phyloP scores from a whole-genome alignment of 2,797 vertebrate genomes.

The Parotocinclus haroldoi region DNA sequence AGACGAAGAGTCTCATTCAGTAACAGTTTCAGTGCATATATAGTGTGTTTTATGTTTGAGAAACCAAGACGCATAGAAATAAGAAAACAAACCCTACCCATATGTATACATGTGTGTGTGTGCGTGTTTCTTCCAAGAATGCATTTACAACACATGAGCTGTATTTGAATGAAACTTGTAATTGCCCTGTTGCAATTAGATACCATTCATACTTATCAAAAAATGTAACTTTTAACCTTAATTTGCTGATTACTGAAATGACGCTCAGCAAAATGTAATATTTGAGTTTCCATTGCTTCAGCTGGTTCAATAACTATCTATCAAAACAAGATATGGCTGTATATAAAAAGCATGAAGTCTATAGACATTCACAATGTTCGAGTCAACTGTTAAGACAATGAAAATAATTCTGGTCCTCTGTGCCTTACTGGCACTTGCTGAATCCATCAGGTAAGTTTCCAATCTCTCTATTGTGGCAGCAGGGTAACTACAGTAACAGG shows the following conservation, averaged over 20 bases:
- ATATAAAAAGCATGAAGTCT: conserved; percentile 22
- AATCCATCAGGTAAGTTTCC: conserved; percentile 37
- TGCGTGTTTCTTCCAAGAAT: no score
- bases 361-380: background rate
- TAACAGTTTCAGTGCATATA: no score
- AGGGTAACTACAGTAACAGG: no score
- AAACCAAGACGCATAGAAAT: no score
- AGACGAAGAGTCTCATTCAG: no score
- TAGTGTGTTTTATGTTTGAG: no score
- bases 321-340: background rate
- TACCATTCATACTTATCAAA: background rate
- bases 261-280: background rate
- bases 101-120: no score
- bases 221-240: background rate
- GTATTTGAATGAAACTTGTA: background rate
- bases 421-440: conserved; percentile 41
- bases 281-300: background rate
- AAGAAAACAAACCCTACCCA: no score
- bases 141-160: no score
- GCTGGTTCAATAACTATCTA: background rate
- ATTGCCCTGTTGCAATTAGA: background rate
- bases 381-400: conserved; percentile 18
- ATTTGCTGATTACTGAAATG: background rate
- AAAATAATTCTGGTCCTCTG: conserved; percentile 38
- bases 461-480: no score